A percentile compares a stretch with the other conserved stretches of the same genome.
Conservation (phyloP, 2,888 invertebrate genomes). For the Apamea sordens region DNA sequence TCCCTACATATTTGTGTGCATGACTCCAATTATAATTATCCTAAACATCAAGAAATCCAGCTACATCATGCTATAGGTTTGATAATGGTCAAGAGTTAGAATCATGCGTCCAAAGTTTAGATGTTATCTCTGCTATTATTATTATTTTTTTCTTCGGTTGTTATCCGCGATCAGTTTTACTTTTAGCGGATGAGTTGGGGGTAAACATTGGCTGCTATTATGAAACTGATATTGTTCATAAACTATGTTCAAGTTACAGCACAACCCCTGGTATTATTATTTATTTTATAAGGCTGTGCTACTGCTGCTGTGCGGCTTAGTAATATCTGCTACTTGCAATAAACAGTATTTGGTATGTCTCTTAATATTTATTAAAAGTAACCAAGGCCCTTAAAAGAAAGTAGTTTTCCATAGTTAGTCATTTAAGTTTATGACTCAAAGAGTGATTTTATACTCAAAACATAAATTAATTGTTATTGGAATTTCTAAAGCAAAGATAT, state of each 20-base stretch:
- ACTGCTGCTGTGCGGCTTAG: constrained; percentile 15
- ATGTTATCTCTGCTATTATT: background rate
- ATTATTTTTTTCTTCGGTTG: too few species aligned
- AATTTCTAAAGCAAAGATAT: background rate
- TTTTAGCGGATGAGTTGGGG: too few species aligned
- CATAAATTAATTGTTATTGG: background rate
- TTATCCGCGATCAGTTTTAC: too few species aligned
- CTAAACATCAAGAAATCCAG: background rate
- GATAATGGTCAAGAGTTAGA: background rate
- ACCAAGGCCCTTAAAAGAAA: background rate
- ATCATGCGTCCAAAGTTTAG: background rate
- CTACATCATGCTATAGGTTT: background rate
- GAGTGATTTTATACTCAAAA: constrained; percentile 1
- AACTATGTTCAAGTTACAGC: background rate
- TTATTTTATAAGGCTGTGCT: constrained; percentile 11
- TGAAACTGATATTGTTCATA: background rate
- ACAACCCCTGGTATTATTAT: background rate
- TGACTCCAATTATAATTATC: background rate
- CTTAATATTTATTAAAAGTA: background rate
- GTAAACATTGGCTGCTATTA: too few species aligned
- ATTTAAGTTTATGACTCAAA: constrained; percentile 1
- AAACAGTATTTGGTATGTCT: background rate
- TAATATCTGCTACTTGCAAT: background rate
- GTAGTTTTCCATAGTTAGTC: background rate
- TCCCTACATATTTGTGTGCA: background rate